phyloP scores from a whole-genome alignment of 2,797 vertebrate genomes.

The Gymnodraco acuticeps region DNA sequence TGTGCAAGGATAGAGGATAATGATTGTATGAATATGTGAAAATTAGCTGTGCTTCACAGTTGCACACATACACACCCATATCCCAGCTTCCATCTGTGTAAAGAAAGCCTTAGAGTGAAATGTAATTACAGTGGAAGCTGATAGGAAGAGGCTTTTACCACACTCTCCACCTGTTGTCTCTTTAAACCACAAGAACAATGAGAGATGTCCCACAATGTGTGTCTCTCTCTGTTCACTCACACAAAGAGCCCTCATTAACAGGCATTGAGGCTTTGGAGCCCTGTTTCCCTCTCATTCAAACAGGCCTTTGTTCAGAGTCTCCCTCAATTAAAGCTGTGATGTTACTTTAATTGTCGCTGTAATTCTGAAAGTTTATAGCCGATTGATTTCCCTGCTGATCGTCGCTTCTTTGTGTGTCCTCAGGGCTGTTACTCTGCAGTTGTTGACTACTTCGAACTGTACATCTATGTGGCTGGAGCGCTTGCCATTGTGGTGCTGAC shows the following conservation, averaged over 20 bases:
- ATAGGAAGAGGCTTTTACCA: constrained; percentile 53
- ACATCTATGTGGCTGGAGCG: constrained; percentile 94
- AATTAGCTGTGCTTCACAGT: constrained; percentile 40
- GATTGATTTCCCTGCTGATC: constrained; percentile 56
- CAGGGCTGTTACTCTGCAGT: constrained; percentile 96
- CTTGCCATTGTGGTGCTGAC: constrained; percentile 94
- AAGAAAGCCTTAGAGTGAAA: constrained; percentile 50
- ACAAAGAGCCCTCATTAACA: constrained; percentile 78
- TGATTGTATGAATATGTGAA: constrained; percentile 44
- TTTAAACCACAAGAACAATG: constrained; percentile 68
- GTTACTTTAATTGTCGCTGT: constrained; percentile 66
- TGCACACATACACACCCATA: constrained; percentile 28
- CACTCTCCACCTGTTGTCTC: constrained; percentile 74
- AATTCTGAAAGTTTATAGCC: constrained; percentile 57
- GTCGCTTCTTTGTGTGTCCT: constrained; percentile 52
- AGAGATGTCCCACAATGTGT: constrained; percentile 49
- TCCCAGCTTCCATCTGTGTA: constrained; percentile 24
- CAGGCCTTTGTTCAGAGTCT: constrained; percentile 67
- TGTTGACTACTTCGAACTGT: constrained; percentile 93
- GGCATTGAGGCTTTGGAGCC: constrained; percentile 50
- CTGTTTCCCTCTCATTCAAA: constrained; percentile 64
- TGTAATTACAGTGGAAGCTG: constrained; percentile 69
- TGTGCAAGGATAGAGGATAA: constrained; percentile 42
- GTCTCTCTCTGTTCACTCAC: constrained; percentile 57
- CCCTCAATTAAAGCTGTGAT: constrained; percentile 61